Evolutionary conservation across 1,140 invertebrate species (phyloP).

Genomic region (Drosophila prosaltans): DNA sequence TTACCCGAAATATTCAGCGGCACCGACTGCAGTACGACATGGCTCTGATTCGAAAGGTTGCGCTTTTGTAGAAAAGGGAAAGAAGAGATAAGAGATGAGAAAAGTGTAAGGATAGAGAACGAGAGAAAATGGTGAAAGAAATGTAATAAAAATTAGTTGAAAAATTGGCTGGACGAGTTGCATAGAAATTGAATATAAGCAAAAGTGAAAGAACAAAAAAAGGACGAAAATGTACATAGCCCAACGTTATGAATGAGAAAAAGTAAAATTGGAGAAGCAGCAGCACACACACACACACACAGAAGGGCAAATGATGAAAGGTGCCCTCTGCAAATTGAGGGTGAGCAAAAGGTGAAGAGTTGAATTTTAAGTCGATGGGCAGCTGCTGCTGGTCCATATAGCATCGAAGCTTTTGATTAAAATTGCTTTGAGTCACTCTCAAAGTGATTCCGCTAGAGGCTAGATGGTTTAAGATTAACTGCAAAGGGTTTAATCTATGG

Average conservation of each 20-base stretch:
- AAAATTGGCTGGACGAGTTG: conserved; percentile 65
- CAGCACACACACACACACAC: background rate
- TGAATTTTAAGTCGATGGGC: conserved; percentile 53
- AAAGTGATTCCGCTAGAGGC: conserved; percentile 3
- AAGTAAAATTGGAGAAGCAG: conserved; percentile 34
- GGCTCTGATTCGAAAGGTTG: conserved; percentile 86
- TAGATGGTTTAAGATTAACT: background rate
- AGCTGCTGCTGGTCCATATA: background rate
- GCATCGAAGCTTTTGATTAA: conserved; percentile 42
- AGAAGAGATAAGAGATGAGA: background rate
- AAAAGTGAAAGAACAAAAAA: conserved; percentile 33
- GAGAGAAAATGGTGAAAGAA: conserved; percentile 18
- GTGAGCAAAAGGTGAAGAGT: conserved; percentile 49
- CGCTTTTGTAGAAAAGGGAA: conserved; percentile 75
- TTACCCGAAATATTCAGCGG: conserved; percentile 86
- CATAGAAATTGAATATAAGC: conserved; percentile 74
- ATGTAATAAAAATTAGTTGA: conserved; percentile 69
- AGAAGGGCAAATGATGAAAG: conserved; percentile 40
- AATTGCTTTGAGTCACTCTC: conserved; percentile 51
- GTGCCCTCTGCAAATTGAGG: conserved; percentile 54
- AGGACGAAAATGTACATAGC: conserved; percentile 9
- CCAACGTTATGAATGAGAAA: conserved; percentile 50
- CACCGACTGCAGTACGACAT: conserved; percentile 85
- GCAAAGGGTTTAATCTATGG: background rate
- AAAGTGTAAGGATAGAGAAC: conserved; percentile 8